phyloP scores from a whole-genome alignment of 2,888 invertebrate species.

The Boloria selene region DNA sequence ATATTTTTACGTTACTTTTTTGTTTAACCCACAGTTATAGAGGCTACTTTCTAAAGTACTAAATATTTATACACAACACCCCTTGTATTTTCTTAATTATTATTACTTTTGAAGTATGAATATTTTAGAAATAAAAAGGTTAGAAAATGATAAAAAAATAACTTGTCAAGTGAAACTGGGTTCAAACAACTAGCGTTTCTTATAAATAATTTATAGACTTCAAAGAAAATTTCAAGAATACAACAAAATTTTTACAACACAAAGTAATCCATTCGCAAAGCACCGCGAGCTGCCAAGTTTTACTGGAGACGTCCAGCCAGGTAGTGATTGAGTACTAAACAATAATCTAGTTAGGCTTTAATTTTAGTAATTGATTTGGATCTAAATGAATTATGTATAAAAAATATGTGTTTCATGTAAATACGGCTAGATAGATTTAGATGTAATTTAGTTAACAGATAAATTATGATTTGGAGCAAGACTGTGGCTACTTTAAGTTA shows the following conservation, averaged over 20 bases:
- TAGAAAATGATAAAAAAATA: too few relatives aligned
- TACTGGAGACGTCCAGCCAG: constrained; percentile 28
- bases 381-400: background rate
- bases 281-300: constrained; percentile 18
- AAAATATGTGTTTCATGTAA: background rate
- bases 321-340: constrained; percentile 14
- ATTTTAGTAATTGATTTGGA: constrained; percentile 2
- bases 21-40: too few relatives aligned
- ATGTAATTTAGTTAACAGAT: too few relatives aligned
- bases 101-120: too few relatives aligned
- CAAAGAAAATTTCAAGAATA: constrained; percentile 3
- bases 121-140: too few relatives aligned
- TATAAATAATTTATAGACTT: constrained; percentile 18
- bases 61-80: too few relatives aligned
- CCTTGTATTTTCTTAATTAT: too few relatives aligned
- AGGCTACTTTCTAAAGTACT: too few relatives aligned
- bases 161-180: background rate
- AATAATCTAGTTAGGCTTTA: background rate
- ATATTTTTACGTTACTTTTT: too few relatives aligned
- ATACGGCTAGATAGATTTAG: too few relatives aligned
- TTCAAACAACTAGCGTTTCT: background rate
- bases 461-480: too few relatives aligned
- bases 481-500: too few relatives aligned
- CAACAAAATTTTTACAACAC: background rate
- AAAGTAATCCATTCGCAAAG: constrained; percentile 18